phyloP scores from a whole-genome alignment of 2,888 invertebrate species.

The Choristoneura rosaceana region DNA sequence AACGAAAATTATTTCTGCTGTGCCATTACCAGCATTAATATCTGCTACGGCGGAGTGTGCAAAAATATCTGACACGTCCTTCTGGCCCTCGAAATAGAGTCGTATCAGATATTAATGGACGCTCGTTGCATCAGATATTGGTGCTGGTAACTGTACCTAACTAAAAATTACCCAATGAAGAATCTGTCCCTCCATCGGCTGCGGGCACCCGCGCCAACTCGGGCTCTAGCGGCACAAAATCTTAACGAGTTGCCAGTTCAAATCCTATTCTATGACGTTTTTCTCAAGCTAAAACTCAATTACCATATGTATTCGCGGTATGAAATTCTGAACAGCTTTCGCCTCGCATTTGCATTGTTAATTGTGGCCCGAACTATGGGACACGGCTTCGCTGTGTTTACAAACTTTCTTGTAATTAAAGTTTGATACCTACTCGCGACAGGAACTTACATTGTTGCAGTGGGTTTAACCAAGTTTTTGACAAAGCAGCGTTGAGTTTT shows the following conservation, averaged over 20 bases:
- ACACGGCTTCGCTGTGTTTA: conserved; percentile 35
- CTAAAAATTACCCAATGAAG: not conserved
- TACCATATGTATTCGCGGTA: conserved; percentile 78
- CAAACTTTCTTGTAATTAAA: conserved; percentile 37
- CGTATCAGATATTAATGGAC: too few species aligned
- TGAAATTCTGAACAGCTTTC: conserved; percentile 80
- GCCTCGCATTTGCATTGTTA: conserved; percentile 81
- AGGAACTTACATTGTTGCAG: conserved; percentile 37
- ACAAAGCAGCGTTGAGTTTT: conserved; percentile 33
- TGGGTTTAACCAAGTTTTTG: conserved; percentile 39
- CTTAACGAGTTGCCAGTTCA: conserved; percentile 59
- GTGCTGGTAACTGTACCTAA: too few species aligned
- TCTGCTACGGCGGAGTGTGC: too few species aligned
- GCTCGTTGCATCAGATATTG: too few species aligned
- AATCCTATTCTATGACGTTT: conserved; percentile 63
- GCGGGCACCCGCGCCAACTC: conserved; percentile 24
- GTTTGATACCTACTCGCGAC: conserved; percentile 38
- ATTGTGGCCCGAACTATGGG: conserved; percentile 65
- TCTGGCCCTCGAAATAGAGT: too few species aligned
- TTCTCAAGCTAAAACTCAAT: conserved; percentile 71
- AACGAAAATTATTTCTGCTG: too few species aligned
- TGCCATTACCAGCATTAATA: too few species aligned
- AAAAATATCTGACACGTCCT: too few species aligned
- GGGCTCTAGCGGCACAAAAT: conserved; percentile 47
- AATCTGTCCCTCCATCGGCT: conserved; percentile 13